These are phyloP conservation scores for Notodonta dromedarius DNA, from an alignment of 2,888 invertebrate genomes.

Conservation along the genomic window DNA sequence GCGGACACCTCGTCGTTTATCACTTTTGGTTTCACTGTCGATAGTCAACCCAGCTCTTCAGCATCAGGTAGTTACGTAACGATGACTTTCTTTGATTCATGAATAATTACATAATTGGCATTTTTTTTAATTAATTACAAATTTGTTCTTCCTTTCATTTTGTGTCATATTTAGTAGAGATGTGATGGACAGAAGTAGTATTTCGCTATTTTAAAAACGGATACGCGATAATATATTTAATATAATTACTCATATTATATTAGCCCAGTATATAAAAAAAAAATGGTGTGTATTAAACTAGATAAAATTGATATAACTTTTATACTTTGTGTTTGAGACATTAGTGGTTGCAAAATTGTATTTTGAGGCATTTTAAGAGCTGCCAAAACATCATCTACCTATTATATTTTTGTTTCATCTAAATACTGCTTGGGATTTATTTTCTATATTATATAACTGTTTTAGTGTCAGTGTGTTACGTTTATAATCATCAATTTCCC, in stretches of 20 bases:
- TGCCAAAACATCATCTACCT: too few species aligned
- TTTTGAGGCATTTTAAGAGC: too few species aligned
- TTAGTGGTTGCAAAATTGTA: too few species aligned
- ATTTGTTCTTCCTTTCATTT: slow-evolving; percentile 43
- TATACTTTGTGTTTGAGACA: too few species aligned
- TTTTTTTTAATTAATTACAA: slow-evolving; percentile 38
- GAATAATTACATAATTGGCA: slow-evolving; percentile 47
- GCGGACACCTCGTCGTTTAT: slow-evolving; percentile 28
- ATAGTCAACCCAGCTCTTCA: slow-evolving; percentile 23
- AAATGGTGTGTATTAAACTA: too few species aligned
- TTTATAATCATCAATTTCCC: background rate
- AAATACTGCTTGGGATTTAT: too few species aligned
- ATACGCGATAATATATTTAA: background rate
- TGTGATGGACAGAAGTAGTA: background rate
- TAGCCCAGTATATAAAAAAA: too few species aligned
- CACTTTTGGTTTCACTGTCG: slow-evolving; percentile 44
- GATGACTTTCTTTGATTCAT: slow-evolving; percentile 53
- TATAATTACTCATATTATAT: too few species aligned
- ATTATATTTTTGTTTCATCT: too few species aligned
- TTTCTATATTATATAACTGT: too few species aligned
- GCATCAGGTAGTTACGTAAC: slow-evolving; percentile 39
- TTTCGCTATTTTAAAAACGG: background rate
- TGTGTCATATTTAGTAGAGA: slow-evolving; percentile 23
- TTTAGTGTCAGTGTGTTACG: too few species aligned
- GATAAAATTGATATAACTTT: too few species aligned